These are phyloP conservation scores for Cryptophagus acutangulus DNA, from an alignment of 2,888 invertebrate genomes.

Conservation along the genomic window DNA sequence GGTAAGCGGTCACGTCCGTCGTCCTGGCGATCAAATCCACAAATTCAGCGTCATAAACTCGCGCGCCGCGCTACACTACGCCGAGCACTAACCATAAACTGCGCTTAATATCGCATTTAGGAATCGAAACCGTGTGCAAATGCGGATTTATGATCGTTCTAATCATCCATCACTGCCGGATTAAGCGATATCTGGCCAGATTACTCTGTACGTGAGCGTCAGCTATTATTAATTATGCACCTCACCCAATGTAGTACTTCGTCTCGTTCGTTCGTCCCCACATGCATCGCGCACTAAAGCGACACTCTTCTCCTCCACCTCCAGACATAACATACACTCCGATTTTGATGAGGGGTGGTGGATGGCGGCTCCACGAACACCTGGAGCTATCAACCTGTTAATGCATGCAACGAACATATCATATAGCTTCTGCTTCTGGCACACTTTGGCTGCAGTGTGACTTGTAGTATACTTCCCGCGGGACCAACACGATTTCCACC, in stretches of 20 bases:
- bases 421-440: slow-evolving; percentile 5
- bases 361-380: neutral
- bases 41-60: slow-evolving; percentile 32
- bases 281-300: slow-evolving; percentile 3
- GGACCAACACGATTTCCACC: slow-evolving; percentile 15
- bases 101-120: slow-evolving; percentile 37
- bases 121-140: slow-evolving; percentile 41
- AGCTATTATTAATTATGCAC: slow-evolving; percentile 39
- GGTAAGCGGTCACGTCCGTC: slow-evolving; percentile 29
- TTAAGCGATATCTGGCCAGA: slow-evolving; percentile 41
- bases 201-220: slow-evolving; percentile 30
- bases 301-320: no score
- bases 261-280: slow-evolving; percentile 2
- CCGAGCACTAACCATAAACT: slow-evolving; percentile 30
- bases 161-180: slow-evolving; percentile 45
- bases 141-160: slow-evolving; percentile 42
- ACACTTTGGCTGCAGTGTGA: neutral
- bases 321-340: no score
- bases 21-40: slow-evolving; percentile 30
- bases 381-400: slow-evolving; percentile 7
- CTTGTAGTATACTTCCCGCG: slow-evolving; percentile 14
- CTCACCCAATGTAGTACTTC: slow-evolving; percentile 18
- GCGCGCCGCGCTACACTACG: slow-evolving; percentile 17
- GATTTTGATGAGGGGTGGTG: no score
- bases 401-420: slow-evolving; percentile 5